Percentiles rank a stretch among this genome's conserved stretches.
phyloP scores from a whole-genome alignment of 2,888 invertebrate genomes.

The Drosophila incognita region DNA sequence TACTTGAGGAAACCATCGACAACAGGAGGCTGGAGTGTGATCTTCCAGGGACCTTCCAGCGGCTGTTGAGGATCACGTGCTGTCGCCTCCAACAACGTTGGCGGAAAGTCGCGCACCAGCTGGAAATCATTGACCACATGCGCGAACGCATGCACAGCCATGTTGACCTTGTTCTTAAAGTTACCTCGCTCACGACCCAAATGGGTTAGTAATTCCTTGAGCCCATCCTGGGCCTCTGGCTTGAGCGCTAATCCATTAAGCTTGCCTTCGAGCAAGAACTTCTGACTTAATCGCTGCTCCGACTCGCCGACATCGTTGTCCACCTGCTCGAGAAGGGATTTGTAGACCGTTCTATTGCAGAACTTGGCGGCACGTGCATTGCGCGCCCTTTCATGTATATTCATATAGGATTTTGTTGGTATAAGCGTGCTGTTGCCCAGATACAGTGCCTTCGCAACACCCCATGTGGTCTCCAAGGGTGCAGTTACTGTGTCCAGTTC shows the following conservation, averaged over 20 bases:
- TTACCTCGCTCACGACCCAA: slow-evolving; percentile 87
- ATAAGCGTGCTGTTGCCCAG: slow-evolving; percentile 91
- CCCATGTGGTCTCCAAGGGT: slow-evolving; percentile 93
- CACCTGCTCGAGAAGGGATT: slow-evolving; percentile 57
- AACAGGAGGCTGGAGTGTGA: slow-evolving; percentile 91
- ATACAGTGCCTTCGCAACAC: slow-evolving; percentile 93
- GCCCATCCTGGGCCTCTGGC: slow-evolving; percentile 86
- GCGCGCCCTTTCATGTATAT: slow-evolving; percentile 92
- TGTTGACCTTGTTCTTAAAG: slow-evolving; percentile 89
- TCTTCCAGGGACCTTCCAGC: slow-evolving; percentile 92
- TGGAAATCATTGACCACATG: slow-evolving; percentile 89
- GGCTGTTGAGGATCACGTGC: slow-evolving; percentile 87
- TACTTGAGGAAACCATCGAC: slow-evolving; percentile 92
- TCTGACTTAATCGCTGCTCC: slow-evolving; percentile 88
- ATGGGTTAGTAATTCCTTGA: slow-evolving; percentile 86
- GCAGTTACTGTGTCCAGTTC: slow-evolving; percentile 91
- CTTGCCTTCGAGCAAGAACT: slow-evolving; percentile 92
- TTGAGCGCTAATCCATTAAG: slow-evolving; percentile 92
- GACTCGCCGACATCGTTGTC: slow-evolving; percentile 53
- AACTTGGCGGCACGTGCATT: slow-evolving; percentile 91
- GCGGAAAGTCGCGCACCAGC: slow-evolving; percentile 91
- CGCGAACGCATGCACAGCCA: slow-evolving; percentile 88
- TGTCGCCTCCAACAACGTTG: slow-evolving; percentile 88
- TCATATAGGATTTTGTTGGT: slow-evolving; percentile 91
- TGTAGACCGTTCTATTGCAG: slow-evolving; percentile 86